These are phyloP conservation scores for Channa maculata DNA, from an alignment of 2,113 vertebrate species.

Conservation along the genomic window DNA sequence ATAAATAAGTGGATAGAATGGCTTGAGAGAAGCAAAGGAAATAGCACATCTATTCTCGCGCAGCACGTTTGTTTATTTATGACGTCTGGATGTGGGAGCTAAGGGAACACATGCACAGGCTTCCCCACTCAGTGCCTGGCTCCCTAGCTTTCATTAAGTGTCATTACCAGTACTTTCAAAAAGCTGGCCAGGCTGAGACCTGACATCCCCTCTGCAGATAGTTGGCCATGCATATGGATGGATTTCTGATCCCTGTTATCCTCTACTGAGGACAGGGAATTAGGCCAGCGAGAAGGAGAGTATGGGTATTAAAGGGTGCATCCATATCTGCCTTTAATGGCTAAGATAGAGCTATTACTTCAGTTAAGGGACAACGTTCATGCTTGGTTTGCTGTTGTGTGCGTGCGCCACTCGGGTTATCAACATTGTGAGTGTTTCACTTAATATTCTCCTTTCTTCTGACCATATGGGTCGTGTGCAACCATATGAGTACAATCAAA, in stretches of 20 bases:
- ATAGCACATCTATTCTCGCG: slow-evolving; percentile 61
- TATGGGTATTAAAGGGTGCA: slow-evolving; percentile 58
- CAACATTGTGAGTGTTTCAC: slow-evolving; percentile 55
- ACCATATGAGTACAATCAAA: slow-evolving; percentile 29
- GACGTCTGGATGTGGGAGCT: slow-evolving; percentile 49
- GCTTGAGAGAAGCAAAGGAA: slow-evolving; percentile 56
- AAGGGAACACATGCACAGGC: slow-evolving; percentile 43
- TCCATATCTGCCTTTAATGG: slow-evolving; percentile 75
- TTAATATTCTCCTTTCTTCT: slow-evolving; percentile 32
- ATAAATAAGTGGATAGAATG: slow-evolving; percentile 66
- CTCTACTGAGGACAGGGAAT: slow-evolving; percentile 75
- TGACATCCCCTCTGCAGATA: slow-evolving; percentile 75
- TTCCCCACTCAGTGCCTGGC: slow-evolving; percentile 55
- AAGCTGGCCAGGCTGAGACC: slow-evolving; percentile 75
- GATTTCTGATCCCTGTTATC: slow-evolving; percentile 80
- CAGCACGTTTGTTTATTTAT: slow-evolving; percentile 80
- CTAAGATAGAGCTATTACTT: slow-evolving; percentile 67
- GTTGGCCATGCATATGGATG: slow-evolving; percentile 80
- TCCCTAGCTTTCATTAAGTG: slow-evolving; percentile 82
- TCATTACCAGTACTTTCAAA: slow-evolving; percentile 81
- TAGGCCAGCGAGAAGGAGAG: slow-evolving; percentile 64
- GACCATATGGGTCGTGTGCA: slow-evolving; percentile 38
- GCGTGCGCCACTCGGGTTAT: slow-evolving; percentile 55
- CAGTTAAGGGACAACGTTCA: slow-evolving; percentile 57
- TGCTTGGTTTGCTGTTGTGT: slow-evolving; percentile 66